A percentile compares a stretch with the other conserved stretches of the same genome.
Conservation (phyloP, 2,113 vertebrate species). For the Hippoglossus stenolepis region DNA sequence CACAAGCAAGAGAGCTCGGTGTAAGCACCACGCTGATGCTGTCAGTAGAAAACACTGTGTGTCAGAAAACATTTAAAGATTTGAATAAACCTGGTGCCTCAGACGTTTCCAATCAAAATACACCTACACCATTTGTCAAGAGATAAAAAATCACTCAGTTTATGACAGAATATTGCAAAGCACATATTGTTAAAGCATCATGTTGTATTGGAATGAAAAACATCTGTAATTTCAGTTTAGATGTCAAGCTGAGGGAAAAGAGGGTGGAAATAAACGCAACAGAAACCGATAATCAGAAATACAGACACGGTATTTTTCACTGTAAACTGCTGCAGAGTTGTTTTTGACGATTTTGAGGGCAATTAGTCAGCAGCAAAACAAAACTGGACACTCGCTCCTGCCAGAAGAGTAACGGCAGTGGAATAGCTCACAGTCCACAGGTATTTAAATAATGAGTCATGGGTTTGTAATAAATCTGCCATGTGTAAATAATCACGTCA, state of each 20-base stretch:
- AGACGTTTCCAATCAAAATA: too few species aligned
- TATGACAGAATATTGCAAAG: too few species aligned
- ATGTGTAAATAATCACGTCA: not conserved
- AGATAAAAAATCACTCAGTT: too few species aligned
- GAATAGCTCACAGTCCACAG: not conserved
- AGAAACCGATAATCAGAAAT: not conserved
- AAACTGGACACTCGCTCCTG: not conserved
- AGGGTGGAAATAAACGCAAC: not conserved
- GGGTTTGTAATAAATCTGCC: conserved; percentile 22
- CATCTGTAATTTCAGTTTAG: too few species aligned
- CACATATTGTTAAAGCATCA: too few species aligned
- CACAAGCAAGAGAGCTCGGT: not conserved
- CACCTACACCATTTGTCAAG: too few species aligned
- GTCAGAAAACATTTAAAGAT: too few species aligned
- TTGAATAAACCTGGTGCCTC: too few species aligned
- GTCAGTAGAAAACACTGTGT: not conserved
- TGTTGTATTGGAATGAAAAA: too few species aligned
- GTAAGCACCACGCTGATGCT: not conserved
- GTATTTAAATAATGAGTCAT: conserved; percentile 3
- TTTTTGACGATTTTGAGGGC: not conserved
- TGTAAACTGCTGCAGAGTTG: too few species aligned
- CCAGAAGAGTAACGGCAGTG: not conserved
- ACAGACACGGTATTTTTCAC: not conserved
- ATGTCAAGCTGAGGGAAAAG: too few species aligned
- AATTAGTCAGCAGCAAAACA: not conserved